Percentiles rank a stretch among this genome's conserved stretches.
Conservation (phyloP, 2,888 invertebrate genomes). For the Polia nebulosa region DNA sequence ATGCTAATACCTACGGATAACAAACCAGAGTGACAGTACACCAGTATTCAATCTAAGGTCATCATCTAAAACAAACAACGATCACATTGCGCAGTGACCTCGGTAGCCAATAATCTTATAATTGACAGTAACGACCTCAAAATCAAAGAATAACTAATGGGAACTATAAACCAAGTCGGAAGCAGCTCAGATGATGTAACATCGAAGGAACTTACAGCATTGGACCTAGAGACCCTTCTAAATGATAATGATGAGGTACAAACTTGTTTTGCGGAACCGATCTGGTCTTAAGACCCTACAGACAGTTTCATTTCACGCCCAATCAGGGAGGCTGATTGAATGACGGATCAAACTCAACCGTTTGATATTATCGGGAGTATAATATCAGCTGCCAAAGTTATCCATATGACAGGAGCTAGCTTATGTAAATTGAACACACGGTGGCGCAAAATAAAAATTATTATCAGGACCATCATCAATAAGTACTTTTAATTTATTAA, state of each 20-base stretch:
- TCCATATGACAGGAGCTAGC: too few relatives aligned
- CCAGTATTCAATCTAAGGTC: slow-evolving; percentile 56
- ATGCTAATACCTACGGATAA: background rate
- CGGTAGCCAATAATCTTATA: slow-evolving; percentile 41
- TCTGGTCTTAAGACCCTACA: slow-evolving; percentile 7
- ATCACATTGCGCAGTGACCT: slow-evolving; percentile 51
- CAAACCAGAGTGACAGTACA: slow-evolving; percentile 23
- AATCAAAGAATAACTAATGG: slow-evolving; percentile 40
- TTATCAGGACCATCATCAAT: background rate
- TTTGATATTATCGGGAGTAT: background rate
- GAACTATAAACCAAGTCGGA: slow-evolving; percentile 46
- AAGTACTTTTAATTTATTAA: too few relatives aligned
- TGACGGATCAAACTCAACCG: slow-evolving; percentile 25
- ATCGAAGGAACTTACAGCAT: slow-evolving; percentile 29
- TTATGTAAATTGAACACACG: background rate
- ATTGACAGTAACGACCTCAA: slow-evolving; percentile 59
- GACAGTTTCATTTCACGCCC: slow-evolving; percentile 48
- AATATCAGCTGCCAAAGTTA: background rate
- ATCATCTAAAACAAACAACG: slow-evolving; percentile 46
- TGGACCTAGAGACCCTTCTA: background rate
- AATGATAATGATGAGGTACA: background rate
- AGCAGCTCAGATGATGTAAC: slow-evolving; percentile 43
- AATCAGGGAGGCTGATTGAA: slow-evolving; percentile 30
- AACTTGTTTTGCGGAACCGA: slow-evolving; percentile 2
- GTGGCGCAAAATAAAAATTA: background rate